Conservation (phyloP, 2,113 vertebrate genomes). For the Semnornis frantzii region DNA sequence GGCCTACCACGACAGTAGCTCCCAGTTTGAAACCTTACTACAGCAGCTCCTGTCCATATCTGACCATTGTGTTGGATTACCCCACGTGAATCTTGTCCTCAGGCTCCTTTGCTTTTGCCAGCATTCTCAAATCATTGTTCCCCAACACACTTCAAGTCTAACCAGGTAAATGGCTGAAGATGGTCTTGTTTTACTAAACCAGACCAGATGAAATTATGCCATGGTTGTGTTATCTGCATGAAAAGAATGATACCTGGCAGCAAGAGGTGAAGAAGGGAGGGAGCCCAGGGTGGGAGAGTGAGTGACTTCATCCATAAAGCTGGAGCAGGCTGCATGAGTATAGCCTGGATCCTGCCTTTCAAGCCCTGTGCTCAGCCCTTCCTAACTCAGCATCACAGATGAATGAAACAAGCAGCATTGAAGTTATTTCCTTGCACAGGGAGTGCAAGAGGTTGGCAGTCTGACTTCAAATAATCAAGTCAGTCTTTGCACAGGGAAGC, state of each 20-base stretch:
- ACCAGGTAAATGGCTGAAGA: neutral
- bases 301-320: neutral
- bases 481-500: neutral
- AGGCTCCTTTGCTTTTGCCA: neutral
- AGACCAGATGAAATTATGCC: neutral
- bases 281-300: neutral
- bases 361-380: neutral
- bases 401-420: neutral
- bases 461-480: neutral
- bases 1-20: too few relatives aligned
- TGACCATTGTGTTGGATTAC: accelerated
- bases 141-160: neutral
- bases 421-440: neutral
- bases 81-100: neutral
- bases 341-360: neutral
- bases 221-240: neutral
- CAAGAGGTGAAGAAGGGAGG: neutral
- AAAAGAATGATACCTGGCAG: neutral
- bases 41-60: neutral
- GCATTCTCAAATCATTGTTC: neutral
- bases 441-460: neutral
- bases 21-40: neutral
- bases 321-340: neutral
- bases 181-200: neutral
- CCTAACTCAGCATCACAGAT: neutral